A percentile compares a stretch with the other conserved stretches of the same genome.
Evolutionary conservation across 2,113 vertebrate species (phyloP).

Genomic region (Boleophthalmus pectinirostris): DNA sequence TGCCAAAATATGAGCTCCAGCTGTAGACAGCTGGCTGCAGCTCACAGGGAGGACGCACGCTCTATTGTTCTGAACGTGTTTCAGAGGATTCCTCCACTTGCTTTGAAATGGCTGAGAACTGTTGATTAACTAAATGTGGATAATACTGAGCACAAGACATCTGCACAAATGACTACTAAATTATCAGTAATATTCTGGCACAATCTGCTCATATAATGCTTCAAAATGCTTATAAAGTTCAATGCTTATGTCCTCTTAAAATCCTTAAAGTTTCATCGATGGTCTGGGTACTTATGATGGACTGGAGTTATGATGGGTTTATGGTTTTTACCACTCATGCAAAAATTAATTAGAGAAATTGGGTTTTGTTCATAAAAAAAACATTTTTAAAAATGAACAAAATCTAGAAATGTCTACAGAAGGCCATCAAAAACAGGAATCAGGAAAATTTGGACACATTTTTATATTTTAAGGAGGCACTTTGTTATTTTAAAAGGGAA

Average conservation of each 20-base stretch:
- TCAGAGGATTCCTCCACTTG: slow-evolving; percentile 43
- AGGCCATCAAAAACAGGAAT: background rate
- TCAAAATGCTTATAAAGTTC: background rate
- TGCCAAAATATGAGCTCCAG: slow-evolving; percentile 71
- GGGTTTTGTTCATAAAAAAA: background rate
- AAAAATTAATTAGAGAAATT: background rate
- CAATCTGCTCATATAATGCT: background rate
- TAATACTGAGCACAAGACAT: slow-evolving; percentile 15
- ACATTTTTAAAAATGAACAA: no score
- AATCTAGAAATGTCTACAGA: background rate
- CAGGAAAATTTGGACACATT: background rate
- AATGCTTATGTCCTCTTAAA: background rate
- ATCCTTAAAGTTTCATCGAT: background rate
- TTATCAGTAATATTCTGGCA: slow-evolving; percentile 16
- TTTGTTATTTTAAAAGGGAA: slow-evolving; percentile 3
- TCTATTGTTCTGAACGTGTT: slow-evolving; percentile 39
- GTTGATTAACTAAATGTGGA: slow-evolving; percentile 48
- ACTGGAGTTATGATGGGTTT: no score
- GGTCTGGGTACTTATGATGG: background rate
- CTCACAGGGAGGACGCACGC: slow-evolving; percentile 25
- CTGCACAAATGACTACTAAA: slow-evolving; percentile 21
- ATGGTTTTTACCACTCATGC: no score
- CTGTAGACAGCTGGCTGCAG: slow-evolving; percentile 48
- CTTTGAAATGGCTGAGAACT: slow-evolving; percentile 40
- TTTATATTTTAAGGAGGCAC: background rate